phyloP scores from a whole-genome alignment of 2,797 vertebrate species.

The Semaprochilodus insignis region DNA sequence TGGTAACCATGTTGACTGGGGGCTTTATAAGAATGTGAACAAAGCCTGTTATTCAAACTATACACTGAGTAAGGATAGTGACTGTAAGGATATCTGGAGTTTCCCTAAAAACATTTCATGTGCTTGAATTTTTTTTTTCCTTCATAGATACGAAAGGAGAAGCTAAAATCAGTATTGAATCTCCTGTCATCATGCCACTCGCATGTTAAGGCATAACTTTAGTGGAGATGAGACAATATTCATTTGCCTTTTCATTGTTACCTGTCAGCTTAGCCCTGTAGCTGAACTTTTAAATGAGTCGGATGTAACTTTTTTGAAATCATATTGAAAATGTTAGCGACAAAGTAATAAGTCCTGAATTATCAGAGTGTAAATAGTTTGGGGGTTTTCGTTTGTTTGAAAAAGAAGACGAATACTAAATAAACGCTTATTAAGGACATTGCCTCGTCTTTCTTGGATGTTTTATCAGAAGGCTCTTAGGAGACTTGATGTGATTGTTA shows the following conservation, averaged over 20 bases:
- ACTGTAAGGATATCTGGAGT: slow-evolving; percentile 5
- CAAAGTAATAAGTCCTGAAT: slow-evolving; percentile 58
- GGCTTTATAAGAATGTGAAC: slow-evolving; percentile 17
- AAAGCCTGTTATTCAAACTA: background rate
- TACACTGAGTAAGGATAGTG: slow-evolving; percentile 1
- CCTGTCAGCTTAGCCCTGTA: slow-evolving; percentile 72
- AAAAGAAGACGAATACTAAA: slow-evolving; percentile 79
- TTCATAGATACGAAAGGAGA: background rate
- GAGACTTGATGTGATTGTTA: background rate
- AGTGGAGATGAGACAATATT: background rate
- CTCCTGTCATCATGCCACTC: background rate
- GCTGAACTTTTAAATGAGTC: slow-evolving; percentile 71
- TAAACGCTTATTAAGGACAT: slow-evolving; percentile 66
- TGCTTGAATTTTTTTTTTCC: background rate
- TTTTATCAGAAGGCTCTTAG: background rate
- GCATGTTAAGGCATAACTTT: slow-evolving; percentile 34
- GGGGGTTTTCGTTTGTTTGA: slow-evolving; percentile 74
- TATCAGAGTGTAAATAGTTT: slow-evolving; percentile 80
- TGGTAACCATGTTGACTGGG: background rate
- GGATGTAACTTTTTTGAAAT: slow-evolving; percentile 65
- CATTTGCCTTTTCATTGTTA: slow-evolving; percentile 25
- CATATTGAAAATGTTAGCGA: slow-evolving; percentile 68
- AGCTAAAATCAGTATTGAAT: slow-evolving; percentile 40
- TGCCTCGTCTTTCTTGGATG: background rate
- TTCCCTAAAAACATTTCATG: slow-evolving; percentile 20